Conservation (phyloP, 2,888 invertebrate genomes). For the Eupithecia subfuscata region DNA sequence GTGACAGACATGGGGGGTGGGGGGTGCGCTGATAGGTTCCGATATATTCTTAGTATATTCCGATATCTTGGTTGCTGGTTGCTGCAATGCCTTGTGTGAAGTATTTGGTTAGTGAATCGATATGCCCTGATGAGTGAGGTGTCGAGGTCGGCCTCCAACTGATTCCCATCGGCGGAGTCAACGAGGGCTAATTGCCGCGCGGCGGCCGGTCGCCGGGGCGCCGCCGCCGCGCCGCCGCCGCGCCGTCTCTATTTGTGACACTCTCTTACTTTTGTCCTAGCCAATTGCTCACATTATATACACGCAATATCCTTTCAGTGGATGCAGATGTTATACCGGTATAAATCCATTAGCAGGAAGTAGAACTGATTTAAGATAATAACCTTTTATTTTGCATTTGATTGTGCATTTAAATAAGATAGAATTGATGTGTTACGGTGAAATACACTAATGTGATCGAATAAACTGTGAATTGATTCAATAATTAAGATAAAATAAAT, state of each 20-base stretch:
- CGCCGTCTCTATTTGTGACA: background rate
- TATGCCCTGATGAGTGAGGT: background rate
- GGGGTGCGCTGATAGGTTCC: background rate
- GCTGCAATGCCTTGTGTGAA: background rate
- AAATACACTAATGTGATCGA: background rate
- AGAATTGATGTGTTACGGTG: background rate
- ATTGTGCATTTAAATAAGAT: background rate
- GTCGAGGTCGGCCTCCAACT: background rate
- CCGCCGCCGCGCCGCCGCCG: too few species aligned
- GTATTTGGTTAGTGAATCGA: background rate
- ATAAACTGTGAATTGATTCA: background rate
- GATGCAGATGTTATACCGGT: background rate
- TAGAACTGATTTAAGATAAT: background rate
- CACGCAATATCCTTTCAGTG: background rate
- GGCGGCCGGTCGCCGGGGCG: background rate
- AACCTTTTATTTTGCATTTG: background rate
- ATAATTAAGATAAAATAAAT: background rate
- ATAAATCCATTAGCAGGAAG: background rate
- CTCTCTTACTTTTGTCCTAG: background rate
- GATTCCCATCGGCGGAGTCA: constrained; percentile 21
- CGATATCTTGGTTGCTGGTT: background rate
- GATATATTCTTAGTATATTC: too few species aligned
- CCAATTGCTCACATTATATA: background rate
- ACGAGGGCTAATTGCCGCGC: constrained; percentile 25
- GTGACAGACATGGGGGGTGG: background rate